Base-by-base conservation (phyloP, 2,888 invertebrate genomes). In the Electrophaes corylata region DNA sequence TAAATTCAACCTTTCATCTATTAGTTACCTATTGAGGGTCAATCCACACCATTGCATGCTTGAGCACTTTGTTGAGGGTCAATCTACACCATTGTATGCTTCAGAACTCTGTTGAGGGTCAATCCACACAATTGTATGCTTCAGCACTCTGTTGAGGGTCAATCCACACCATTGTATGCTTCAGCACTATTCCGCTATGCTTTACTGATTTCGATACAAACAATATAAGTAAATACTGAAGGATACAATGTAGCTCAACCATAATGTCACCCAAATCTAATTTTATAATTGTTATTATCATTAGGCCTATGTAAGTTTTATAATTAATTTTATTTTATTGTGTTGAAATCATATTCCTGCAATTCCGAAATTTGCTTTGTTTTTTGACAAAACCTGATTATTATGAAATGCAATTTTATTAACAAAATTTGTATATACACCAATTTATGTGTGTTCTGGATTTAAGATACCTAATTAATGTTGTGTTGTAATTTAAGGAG, bases 291-390 rank as follows among this genome's bases (percentile, higher is more conserved):
- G 6, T 57, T 60, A 45, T 60, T 44, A 37, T 45, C 51, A 69
- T 66, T 72, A 62, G 66, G 57, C 64, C 53, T 76, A 29, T 0
- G 26, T 29, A 73, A 72, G 72, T 69, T 76, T 76, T 59, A 78
- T 79, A 78, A 77, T 82, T 77, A 84, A 84, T 86, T 84, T 87
- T 84, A 83, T n/a, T n/a, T n/a, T 81, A 12, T 84, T 86, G 81
- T 85, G 75, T 78, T 76, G 75, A 54, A 58, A 81, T 86, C 76
- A 83, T 82, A 49, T 40, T 54, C 45, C 41, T 46, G 29, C 8
- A 10, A 26, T 43, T 19, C 14, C 18, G 50, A 31, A 50, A 45
- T 20, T 8, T 45, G 4, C 8, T 39, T 16, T 40, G 4, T 50
- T 41, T 41, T 33, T 31, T 31, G 8, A 48, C 20, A 37, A 48